Evolutionary conservation across 2,113 vertebrate genomes (phyloP).

Genomic region (Pan troglodytes): NHGRI_mPanTro3-v2.1_pri NC_072398.2:194409001-194409500

Average conservation of each 20-base stretch:
- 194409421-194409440: background rate
- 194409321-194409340: conserved; percentile 31
- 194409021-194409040: background rate
- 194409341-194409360: background rate
- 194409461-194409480: background rate
- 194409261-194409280: conserved; percentile 66
- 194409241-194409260: conserved; percentile 52
- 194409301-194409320: conserved; percentile 70
- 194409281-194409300: background rate
- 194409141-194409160: background rate
- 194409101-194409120: background rate
- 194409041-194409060: background rate
- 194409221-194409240: conserved; percentile 28
- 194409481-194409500: background rate
- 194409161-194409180: background rate
- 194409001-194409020: background rate
- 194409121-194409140: background rate
- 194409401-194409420: too few species aligned
- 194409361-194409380: background rate
- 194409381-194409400: background rate
- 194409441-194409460: background rate
- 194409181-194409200: background rate
- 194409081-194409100: background rate
- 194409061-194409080: background rate
- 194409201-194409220: conserved; percentile 65